These are phyloP conservation scores for Gnathonemus echidnorhynchus DNA, from an alignment of 2,113 vertebrate genomes.

Conservation along the genomic window DNA sequence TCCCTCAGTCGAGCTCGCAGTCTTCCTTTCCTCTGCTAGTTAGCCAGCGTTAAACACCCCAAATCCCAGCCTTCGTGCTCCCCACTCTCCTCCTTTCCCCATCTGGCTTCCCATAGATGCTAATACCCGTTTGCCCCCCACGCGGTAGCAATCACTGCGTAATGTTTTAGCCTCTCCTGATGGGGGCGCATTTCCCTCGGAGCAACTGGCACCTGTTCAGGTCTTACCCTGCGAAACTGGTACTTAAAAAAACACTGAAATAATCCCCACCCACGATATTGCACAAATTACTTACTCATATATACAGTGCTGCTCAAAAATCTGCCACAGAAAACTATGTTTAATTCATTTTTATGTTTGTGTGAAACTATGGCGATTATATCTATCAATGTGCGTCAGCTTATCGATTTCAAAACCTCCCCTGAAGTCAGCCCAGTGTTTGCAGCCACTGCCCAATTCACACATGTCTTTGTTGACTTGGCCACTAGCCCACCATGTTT, in stretches of 20 bases:
- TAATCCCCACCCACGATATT: not conserved
- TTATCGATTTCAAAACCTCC: not conserved
- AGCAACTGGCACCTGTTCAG: not conserved
- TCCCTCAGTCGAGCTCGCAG: not conserved
- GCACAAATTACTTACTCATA: not conserved
- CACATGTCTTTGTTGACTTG: not conserved
- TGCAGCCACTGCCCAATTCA: not conserved
- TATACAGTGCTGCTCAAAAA: not conserved
- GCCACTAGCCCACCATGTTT: not conserved
- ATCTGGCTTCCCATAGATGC: not conserved
- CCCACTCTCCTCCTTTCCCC: not conserved
- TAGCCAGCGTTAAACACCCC: not conserved
- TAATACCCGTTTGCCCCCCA: not conserved
- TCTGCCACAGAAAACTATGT: not conserved
- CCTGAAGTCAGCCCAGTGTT: not conserved
- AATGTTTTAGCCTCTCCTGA: not conserved
- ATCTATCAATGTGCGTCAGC: not conserved
- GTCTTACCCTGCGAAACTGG: not conserved
- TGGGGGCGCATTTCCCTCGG: not conserved
- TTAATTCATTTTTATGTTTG: not conserved
- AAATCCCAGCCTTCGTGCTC: not conserved
- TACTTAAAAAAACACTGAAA: not conserved
- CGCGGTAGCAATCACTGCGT: not conserved
- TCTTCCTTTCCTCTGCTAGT: not conserved
- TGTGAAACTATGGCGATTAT: not conserved